Base-by-base conservation (phyloP, 2,113 vertebrate genomes). In the Bubalus kerabau region DNA sequence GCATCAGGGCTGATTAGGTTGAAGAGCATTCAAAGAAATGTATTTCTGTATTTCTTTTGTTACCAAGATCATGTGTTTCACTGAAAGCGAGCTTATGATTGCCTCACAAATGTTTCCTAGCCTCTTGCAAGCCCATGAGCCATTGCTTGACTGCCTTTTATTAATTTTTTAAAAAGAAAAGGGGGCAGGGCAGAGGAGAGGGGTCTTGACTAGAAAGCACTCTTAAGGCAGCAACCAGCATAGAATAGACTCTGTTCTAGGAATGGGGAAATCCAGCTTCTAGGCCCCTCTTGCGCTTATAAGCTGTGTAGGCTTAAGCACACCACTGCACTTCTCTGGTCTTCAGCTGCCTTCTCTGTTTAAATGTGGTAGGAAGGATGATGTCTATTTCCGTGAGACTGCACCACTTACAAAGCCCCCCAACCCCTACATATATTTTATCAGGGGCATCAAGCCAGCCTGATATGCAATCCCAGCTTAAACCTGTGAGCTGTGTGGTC, bases 21-120 rank as follows among this genome's bases (percentile, higher is more conserved):
- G 97, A 98, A 96, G 98, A 97, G 82, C 56, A 94, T 92, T 96
- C 97, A 97, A 92, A 95, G 94, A 98, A 97, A 97, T 94, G 64
- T 74, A 98, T 98, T 97, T 94, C 96, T 96, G 26, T 93, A 95
- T 98, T 96, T 87, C 48, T 96, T 97, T 95, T 93, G 94, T 97
- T 97, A 97, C 48, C 54, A 54, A 60, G 84, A 96, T 97, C 96
- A 96, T 60, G 52, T 95, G 91, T 95, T 95, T 96, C 11, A 13
- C 96, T 97, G 95, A 96, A 94, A 97, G 84, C 43, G 0, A 87
- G 93, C 90, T 84, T 89, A 32, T 87, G 97, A 94, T 71, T 95
- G 89, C 91, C 78, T 92, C 92, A 57, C 95, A 95, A 97, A 40
- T 90, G 59, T 67, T 83, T 82, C 67, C 90, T 93, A 94, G 95